Evolutionary conservation across 2,797 vertebrate genomes (phyloP), one percentile per base, ranked within the genome.

Genomic region (Poecile montanus): DNA sequence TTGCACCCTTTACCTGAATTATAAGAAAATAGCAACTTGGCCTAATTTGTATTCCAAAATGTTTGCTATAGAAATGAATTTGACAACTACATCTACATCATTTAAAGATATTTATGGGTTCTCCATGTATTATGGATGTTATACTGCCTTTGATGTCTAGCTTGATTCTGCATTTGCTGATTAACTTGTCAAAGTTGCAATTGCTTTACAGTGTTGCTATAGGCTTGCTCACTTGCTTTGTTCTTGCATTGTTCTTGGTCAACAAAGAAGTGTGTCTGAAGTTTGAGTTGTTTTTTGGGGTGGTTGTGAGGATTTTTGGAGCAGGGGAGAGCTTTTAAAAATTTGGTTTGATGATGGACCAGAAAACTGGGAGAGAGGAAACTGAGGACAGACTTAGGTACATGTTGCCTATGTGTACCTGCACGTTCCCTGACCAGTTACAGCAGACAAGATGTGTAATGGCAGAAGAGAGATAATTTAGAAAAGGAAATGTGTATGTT

Each of bases 41-140:
- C 22, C 58, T 81, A 51, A 84, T 94, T 72, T 88, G 82, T 88
- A 85, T 96, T 96, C 79, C 30, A 58, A 66, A 95, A 58, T 1
- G 7, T 36, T 92, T 86, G 40, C 54, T 71, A 1, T 34, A 83
- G 78, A 83, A 94, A 89, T 63, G 32, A 70, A 74, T 93, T 85
- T 87, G 79, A 95, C 83, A 95, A 81, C 45, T 91, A 50, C 6
- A 9, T 85, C 53, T 93, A 26, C 68, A 78, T 83, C 6, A 44
- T 65, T 94, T 91, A 67, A 85, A 92, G 82, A 89, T 80, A 93
- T 94, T 87, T 92, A 76, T 93, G 72, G 68, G 57, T 40, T 85
- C 44, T 85, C 63, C 71, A 45, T 70, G 61, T 91, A 57, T 87
- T 92, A 76, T 76, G 53, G 89, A 79, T 88, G 60, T 57, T 82